phyloP scores from a whole-genome alignment of 2,888 invertebrate genomes.

The Drosophila ustulata region DNA sequence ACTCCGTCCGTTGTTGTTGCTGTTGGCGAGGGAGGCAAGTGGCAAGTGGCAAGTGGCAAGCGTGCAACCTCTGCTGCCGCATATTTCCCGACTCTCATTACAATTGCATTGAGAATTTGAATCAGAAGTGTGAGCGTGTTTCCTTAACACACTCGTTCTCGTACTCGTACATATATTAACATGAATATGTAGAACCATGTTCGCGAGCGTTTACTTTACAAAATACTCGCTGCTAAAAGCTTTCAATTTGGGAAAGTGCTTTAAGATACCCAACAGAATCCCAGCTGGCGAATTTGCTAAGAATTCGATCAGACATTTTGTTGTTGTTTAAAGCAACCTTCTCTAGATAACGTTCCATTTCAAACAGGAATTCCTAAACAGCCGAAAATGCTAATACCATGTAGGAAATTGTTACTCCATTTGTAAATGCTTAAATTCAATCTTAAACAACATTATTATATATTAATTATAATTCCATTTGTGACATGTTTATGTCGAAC shows the following conservation, averaged over 20 bases:
- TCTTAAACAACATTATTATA: too few species aligned
- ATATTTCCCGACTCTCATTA: constrained; percentile 56
- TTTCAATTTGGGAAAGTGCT: constrained; percentile 7
- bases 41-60: not conserved
- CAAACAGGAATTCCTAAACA: too few species aligned
- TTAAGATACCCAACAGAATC: not conserved
- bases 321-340: not conserved
- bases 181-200: constrained; percentile 24
- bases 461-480: too few species aligned
- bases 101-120: constrained; percentile 58
- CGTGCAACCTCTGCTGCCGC: constrained; percentile 10
- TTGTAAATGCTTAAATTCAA: too few species aligned
- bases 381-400: too few species aligned
- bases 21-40: not conserved
- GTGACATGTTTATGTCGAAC: too few species aligned
- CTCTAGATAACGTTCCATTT: not conserved
- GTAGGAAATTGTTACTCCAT: too few species aligned
- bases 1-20: constrained; percentile 3
- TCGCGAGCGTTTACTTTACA: not conserved
- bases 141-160: constrained; percentile 7
- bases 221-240: constrained; percentile 2
- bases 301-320: not conserved
- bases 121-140: constrained; percentile 3
- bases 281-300: not conserved
- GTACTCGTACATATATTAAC: constrained; percentile 24